phyloP scores from a whole-genome alignment of 2,888 invertebrate species.

The Mesochorus sp. region DNA sequence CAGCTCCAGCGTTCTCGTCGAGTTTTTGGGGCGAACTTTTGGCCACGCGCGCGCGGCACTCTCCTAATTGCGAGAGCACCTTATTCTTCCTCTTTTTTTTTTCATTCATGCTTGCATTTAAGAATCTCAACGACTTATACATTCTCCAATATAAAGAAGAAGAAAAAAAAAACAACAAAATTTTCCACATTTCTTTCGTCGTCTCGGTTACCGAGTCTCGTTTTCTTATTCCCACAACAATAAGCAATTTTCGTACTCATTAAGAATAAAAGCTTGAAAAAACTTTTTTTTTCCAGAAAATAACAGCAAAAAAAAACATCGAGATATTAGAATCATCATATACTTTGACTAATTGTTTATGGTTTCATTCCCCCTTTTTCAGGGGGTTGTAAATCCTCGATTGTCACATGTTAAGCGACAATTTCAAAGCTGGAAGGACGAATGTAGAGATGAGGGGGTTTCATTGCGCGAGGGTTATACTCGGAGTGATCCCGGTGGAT shows the following conservation, averaged over 20 bases:
- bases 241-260: too few species aligned
- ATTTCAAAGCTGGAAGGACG: slow-evolving; percentile 3
- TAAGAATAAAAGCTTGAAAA: too few species aligned
- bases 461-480: not conserved
- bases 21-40: slow-evolving; percentile 70
- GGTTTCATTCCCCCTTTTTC: not conserved
- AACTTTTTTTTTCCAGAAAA: too few species aligned
- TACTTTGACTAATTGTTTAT: not conserved
- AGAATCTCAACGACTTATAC: slow-evolving; percentile 48
- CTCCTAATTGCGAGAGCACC: slow-evolving; percentile 70
- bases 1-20: slow-evolving; percentile 48
- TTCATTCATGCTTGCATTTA: not conserved
- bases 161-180: not conserved
- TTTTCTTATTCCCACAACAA: not conserved
- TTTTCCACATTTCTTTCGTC: not conserved
- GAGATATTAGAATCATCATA: not conserved
- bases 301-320: not conserved
- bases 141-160: not conserved
- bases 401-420: not conserved
- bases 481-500: slow-evolving; percentile 29
- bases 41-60: slow-evolving; percentile 63
- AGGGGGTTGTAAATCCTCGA: slow-evolving; percentile 4
- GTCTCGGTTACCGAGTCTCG: not conserved
- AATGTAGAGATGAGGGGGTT: not conserved
- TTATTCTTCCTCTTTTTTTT: slow-evolving; percentile 58